Base-by-base conservation (phyloP, 2,888 invertebrate species). In the Saturnia japonica region DNA sequence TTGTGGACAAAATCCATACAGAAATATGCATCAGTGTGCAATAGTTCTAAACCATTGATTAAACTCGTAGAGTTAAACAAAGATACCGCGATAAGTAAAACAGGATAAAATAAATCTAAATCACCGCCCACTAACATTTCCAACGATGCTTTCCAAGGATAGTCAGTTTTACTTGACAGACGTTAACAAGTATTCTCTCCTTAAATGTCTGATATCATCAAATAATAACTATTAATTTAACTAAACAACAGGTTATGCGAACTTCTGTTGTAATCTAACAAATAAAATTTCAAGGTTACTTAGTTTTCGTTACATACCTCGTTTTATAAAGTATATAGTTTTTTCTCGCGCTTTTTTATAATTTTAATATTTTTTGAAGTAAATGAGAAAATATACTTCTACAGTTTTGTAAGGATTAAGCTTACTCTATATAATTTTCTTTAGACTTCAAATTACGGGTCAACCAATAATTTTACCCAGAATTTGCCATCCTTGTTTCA, bases 131-230 rank as follows among this genome's bases (percentile, higher is more conserved):
- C 64, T 6, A n/a, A 6, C 34, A 40, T 64, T 22, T 64, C 64
- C 34, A 64, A 64, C n/a, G 64, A 40, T 19, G 64, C 19, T 64
- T 25, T 64, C 40, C 64, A 64, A 64, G 64, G 64, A 64, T 40
- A 64, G 57, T 60, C 14, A 14, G 57, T 60, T 62, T n/a, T 16
- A n/a, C 19, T 40, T 34, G 64, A n/a, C 16, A 64, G 40, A 64
- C 25, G n/a, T n/a, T 40, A 64, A 64, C n/a, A 19, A 40, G 40
- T 64, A 11, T 8, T 40, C 11, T 64, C 25, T 34, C 64, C 64
- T 64, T 64, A 64, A n/a, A 40, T 3, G 40, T 64, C 64, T 64
- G 64, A 64, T 64, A 40, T 40, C 12, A 64, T 64, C 64, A 40
- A 4, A 34, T n/a, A 25, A 51, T 7, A 11, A 14, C 14, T 60